Evolutionary conservation across 2,888 invertebrate species (phyloP).

Genomic region (Chelonus formosanus): DNA sequence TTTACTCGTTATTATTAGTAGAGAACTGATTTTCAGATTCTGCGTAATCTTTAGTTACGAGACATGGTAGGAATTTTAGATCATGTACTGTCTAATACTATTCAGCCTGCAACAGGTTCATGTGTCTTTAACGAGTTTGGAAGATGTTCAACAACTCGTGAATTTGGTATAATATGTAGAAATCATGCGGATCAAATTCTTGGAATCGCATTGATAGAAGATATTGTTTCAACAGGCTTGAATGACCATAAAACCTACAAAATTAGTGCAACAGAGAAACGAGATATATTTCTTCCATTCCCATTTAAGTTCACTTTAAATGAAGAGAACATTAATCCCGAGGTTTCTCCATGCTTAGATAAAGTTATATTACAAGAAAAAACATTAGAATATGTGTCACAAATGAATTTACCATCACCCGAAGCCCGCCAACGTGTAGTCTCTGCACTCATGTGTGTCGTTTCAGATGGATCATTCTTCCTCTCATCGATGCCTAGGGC

Average conservation of each 20-base stretch:
- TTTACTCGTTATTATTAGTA: no score
- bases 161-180: background rate
- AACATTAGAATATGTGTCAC: background rate
- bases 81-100: no score
- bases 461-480: background rate
- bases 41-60: no score
- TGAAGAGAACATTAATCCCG: background rate
- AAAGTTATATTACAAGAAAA: background rate
- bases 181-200: background rate
- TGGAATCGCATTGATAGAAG: background rate
- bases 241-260: no score
- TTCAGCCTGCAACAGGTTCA: no score
- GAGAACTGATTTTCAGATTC: no score
- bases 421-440: background rate
- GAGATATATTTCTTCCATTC: background rate
- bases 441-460: background rate
- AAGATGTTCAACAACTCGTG: background rate
- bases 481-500: background rate
- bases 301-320: background rate
- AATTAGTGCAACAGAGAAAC: background rate
- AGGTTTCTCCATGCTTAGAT: background rate
- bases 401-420: background rate
- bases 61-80: no score
- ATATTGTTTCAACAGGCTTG: background rate
- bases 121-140: constrained; percentile 3